Conservation (phyloP, 2,113 vertebrate genomes). For the Rutilus rutilus region DNA sequence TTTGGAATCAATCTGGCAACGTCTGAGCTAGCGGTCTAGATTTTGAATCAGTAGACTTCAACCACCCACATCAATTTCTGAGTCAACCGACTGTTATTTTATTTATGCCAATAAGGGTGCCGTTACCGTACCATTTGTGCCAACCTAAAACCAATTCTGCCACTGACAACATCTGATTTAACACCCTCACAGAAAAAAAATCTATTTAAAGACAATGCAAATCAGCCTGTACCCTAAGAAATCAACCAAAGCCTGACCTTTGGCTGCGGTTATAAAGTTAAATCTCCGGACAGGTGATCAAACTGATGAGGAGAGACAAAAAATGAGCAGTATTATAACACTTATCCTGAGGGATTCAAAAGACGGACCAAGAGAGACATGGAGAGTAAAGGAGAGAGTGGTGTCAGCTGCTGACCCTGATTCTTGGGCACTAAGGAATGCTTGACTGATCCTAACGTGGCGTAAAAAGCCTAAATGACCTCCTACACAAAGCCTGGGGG, state of each 20-base stretch:
- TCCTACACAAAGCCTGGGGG: slow-evolving; percentile 64
- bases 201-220: neutral
- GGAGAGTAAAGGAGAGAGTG: slow-evolving; percentile 44
- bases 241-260: neutral
- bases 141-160: slow-evolving; percentile 1
- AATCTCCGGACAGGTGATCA: slow-evolving; percentile 14
- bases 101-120: neutral
- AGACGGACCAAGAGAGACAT: slow-evolving; percentile 13
- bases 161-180: neutral
- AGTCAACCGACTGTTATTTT: neutral
- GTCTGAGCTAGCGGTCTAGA: neutral
- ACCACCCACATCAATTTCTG: neutral
- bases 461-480: slow-evolving; percentile 73
- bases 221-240: neutral
- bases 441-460: slow-evolving; percentile 70
- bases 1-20: neutral
- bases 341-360: slow-evolving; percentile 34
- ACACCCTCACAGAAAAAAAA: neutral
- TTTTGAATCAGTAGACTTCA: neutral
- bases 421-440: slow-evolving; percentile 73
- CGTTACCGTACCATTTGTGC: neutral
- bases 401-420: slow-evolving; percentile 78
- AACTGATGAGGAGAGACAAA: slow-evolving; percentile 10
- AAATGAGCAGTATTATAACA: slow-evolving; percentile 40
- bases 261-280: neutral